A percentile compares a stretch with the other conserved stretches of the same genome.
phyloP scores from a whole-genome alignment of 2,797 vertebrate species.

The Bryconaethiops microstoma region DNA sequence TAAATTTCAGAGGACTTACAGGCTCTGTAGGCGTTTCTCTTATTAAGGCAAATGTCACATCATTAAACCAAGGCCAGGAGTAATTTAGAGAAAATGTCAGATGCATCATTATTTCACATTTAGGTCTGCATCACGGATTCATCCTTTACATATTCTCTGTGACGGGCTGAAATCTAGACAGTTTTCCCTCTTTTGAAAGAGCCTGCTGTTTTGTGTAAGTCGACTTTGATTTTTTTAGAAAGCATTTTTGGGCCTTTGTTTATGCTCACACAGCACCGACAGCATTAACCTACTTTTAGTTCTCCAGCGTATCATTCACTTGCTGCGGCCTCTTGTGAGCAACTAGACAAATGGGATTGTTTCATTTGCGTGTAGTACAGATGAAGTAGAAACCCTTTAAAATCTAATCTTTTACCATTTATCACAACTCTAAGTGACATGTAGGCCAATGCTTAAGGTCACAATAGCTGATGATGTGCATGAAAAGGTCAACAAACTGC shows the following conservation, averaged over 20 bases:
- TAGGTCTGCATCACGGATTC: not conserved
- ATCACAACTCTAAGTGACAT: not conserved
- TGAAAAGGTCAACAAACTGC: slow-evolving; percentile 3
- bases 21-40: slow-evolving; percentile 27
- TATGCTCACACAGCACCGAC: slow-evolving; percentile 2
- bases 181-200: not conserved
- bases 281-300: slow-evolving; percentile 18
- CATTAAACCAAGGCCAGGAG: slow-evolving; percentile 30
- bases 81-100: slow-evolving; percentile 43
- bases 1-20: not conserved
- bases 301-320: not conserved
- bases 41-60: slow-evolving; percentile 45
- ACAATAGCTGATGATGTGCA: slow-evolving; percentile 8
- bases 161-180: slow-evolving; percentile 16
- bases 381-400: not conserved
- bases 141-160: not conserved
- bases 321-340: not conserved
- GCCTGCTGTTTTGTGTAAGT: not conserved
- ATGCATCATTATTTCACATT: slow-evolving; percentile 36
- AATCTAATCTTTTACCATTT: slow-evolving; percentile 3
- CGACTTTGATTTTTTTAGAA: not conserved
- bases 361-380: not conserved
- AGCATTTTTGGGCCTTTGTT: slow-evolving; percentile 1
- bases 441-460: not conserved
- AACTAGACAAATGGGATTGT: not conserved